Evolutionary conservation across 2,113 vertebrate species (phyloP).

Genomic region (Catagonus wagneri): DNA sequence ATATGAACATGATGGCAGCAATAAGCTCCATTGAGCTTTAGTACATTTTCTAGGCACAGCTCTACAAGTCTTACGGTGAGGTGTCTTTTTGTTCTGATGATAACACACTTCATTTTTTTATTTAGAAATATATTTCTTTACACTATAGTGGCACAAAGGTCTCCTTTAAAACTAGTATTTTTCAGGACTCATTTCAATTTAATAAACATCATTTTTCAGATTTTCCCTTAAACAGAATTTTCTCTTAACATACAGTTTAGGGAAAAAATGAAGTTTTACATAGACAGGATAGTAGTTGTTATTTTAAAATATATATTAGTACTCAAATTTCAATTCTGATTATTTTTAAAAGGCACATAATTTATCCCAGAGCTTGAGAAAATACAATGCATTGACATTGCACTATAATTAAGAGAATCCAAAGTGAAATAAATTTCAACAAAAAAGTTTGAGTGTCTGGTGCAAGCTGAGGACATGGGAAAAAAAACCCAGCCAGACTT

Average conservation of each 20-base stretch:
- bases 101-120: not conserved
- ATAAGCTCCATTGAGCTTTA: not conserved
- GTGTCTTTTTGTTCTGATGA: constrained; percentile 17
- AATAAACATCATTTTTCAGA: not conserved
- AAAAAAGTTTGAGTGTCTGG: not conserved
- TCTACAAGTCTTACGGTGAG: not conserved
- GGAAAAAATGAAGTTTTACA: not conserved
- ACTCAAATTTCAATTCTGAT: constrained; percentile 25
- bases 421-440: not conserved
- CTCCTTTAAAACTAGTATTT: constrained; percentile 4
- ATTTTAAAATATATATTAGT: not conserved
- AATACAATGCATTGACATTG: not conserved
- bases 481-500: not conserved
- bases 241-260: not conserved
- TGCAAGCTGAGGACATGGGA: not conserved
- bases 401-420: not conserved
- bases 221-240: constrained; percentile 37
- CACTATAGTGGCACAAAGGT: not conserved
- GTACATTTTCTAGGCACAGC: not conserved
- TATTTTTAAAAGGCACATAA: not conserved
- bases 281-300: not conserved
- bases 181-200: not conserved
- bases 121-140: constrained; percentile 33
- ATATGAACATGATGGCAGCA: not conserved
- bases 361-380: not conserved